phyloP scores from a whole-genome alignment of 2,888 invertebrate genomes.

The Dicyrtomina minuta region DNA sequence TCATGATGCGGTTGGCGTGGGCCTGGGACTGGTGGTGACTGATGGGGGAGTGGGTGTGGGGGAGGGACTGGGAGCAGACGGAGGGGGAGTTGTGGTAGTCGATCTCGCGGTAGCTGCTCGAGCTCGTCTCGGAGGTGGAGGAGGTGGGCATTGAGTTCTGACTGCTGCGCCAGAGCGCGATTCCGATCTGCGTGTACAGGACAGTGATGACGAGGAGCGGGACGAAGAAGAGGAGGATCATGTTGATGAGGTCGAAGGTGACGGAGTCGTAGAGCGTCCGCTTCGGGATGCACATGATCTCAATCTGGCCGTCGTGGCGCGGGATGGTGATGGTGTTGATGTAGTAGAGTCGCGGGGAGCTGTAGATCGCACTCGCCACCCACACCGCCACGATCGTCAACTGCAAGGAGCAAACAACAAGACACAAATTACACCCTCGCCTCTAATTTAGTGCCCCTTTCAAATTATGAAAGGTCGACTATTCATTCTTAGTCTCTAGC shows the following conservation, averaged over 20 bases:
- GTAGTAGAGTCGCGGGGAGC: conserved; percentile 80
- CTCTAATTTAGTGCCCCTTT: too few species aligned
- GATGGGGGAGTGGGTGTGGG: neutral
- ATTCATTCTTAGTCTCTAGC: too few species aligned
- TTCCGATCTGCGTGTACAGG: conserved; percentile 79
- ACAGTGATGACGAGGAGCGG: conserved; percentile 76
- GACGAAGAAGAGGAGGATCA: conserved; percentile 76
- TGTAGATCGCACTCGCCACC: conserved; percentile 78
- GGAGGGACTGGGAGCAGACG: conserved; percentile 18
- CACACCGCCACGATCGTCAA: conserved; percentile 76
- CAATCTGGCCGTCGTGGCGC: conserved; percentile 63
- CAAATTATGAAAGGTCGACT: too few species aligned
- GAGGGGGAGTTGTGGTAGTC: conserved; percentile 25
- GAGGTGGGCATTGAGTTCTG: conserved; percentile 41
- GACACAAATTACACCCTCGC: too few species aligned
- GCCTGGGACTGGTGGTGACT: neutral
- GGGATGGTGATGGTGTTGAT: conserved; percentile 69
- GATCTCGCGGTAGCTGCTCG: conserved; percentile 21
- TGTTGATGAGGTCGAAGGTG: conserved; percentile 76
- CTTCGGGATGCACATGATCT: conserved; percentile 73
- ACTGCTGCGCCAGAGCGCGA: conserved; percentile 72
- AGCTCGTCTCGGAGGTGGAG: conserved; percentile 34
- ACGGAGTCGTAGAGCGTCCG: conserved; percentile 76
- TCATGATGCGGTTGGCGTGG: too few species aligned
- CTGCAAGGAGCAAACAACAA: conserved; percentile 58